Evolutionary conservation across 2,888 invertebrate species (phyloP).

Genomic region (Carpatolechia fugitivella): DNA sequence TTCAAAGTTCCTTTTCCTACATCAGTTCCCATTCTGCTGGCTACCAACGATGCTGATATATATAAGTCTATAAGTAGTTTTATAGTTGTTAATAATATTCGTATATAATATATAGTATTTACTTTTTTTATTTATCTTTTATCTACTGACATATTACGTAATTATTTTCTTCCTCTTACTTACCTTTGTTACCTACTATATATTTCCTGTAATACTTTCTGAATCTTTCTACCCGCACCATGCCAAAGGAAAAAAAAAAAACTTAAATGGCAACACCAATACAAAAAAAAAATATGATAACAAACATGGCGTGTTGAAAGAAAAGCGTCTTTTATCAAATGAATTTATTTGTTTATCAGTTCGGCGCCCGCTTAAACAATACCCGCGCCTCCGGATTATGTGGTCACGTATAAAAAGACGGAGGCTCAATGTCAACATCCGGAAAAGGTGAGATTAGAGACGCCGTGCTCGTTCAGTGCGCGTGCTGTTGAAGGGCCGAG

Average conservation of each 20-base stretch:
- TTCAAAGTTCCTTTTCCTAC: too few relatives aligned
- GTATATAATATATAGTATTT: too few relatives aligned
- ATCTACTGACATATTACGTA: too few relatives aligned
- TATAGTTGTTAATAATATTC: too few relatives aligned
- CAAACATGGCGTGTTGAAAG: constrained; percentile 68
- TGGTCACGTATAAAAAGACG: constrained; percentile 42
- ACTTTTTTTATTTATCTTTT: too few relatives aligned
- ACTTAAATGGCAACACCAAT: constrained; percentile 3
- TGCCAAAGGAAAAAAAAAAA: too few relatives aligned
- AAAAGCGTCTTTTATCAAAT: constrained; percentile 45
- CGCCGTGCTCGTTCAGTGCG: background rate
- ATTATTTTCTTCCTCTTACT: too few relatives aligned
- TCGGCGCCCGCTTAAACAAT: constrained; percentile 31
- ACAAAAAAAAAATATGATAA: constrained; percentile 51
- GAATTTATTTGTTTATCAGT: constrained; percentile 57
- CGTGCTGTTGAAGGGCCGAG: background rate
- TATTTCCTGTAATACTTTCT: background rate
- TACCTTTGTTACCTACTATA: too few relatives aligned
- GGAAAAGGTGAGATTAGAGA: constrained; percentile 44
- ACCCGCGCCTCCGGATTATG: constrained; percentile 45
- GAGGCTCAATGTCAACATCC: constrained; percentile 49
- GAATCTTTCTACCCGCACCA: too few relatives aligned
- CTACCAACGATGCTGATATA: too few relatives aligned
- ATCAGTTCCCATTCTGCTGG: too few relatives aligned
- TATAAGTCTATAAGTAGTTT: too few relatives aligned